Conservation (phyloP, 2,797 vertebrate genomes). For the Aplochiton taeniatus region DNA sequence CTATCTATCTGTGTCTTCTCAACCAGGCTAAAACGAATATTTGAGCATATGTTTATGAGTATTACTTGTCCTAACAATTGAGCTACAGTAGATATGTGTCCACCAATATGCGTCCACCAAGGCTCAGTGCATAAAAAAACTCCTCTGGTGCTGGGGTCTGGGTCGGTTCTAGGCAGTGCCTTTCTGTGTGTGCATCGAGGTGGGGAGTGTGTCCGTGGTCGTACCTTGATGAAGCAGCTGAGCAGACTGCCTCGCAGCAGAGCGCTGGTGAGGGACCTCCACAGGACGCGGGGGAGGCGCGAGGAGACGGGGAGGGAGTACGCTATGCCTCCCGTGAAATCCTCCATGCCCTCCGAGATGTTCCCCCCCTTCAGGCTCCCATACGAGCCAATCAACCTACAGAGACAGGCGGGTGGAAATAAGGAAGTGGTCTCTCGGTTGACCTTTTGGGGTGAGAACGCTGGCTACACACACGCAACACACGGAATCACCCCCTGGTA, state of each 20-base stretch:
- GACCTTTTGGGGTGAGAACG: neutral
- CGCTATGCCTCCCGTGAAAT: slow-evolving; percentile 82
- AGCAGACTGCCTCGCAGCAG: slow-evolving; percentile 73
- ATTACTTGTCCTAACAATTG: too few relatives aligned
- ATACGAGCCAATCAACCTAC: slow-evolving; percentile 77
- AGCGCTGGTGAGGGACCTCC: slow-evolving; percentile 70
- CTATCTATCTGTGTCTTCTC: neutral
- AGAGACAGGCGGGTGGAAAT: neutral
- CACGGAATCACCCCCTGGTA: slow-evolving; percentile 3
- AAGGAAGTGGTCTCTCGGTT: slow-evolving; percentile 1
- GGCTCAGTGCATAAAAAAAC: too few relatives aligned
- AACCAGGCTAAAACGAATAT: neutral
- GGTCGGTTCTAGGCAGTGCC: neutral
- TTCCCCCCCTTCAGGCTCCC: slow-evolving; percentile 78
- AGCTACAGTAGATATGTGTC: too few relatives aligned
- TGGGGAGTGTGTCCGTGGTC: too few relatives aligned
- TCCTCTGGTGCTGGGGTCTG: too few relatives aligned
- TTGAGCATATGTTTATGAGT: neutral
- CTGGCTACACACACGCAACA: neutral
- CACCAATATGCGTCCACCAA: too few relatives aligned
- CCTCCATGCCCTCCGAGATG: slow-evolving; percentile 83
- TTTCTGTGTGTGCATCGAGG: neutral
- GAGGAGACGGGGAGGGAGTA: slow-evolving; percentile 62
- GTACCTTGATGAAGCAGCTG: slow-evolving; percentile 76
- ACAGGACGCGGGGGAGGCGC: slow-evolving; percentile 67